Percentiles rank a stretch among this genome's conserved stretches.
Evolutionary conservation across 1,140 invertebrate genomes (phyloP).

Genomic region (Lithobius niger): DNA sequence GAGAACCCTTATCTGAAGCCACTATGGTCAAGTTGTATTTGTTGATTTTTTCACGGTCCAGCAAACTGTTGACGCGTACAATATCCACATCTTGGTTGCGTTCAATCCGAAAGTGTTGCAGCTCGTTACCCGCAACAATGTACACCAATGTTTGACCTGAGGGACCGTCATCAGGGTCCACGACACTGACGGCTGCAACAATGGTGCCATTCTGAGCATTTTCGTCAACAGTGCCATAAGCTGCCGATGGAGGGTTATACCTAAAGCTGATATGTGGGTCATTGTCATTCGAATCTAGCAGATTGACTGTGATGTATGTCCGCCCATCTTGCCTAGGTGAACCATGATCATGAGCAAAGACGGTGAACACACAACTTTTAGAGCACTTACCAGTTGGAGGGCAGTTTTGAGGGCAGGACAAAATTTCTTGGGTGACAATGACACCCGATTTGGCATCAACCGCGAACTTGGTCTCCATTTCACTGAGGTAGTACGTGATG

Average conservation of each 20-base stretch:
- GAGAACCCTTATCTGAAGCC: constrained; percentile 74
- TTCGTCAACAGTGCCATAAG: constrained; percentile 81
- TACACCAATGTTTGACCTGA: constrained; percentile 75
- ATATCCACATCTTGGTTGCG: constrained; percentile 72
- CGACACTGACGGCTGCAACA: constrained; percentile 83
- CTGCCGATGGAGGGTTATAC: constrained; percentile 68
- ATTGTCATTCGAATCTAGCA: constrained; percentile 88
- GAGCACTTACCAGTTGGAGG: constrained; percentile 49
- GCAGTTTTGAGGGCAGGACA: constrained; percentile 45
- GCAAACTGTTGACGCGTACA: constrained; percentile 74
- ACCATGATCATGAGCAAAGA: constrained; percentile 84
- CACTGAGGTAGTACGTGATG: constrained; percentile 74
- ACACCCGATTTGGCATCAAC: constrained; percentile 77
- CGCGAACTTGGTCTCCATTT: constrained; percentile 67
- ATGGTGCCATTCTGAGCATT: constrained; percentile 76
- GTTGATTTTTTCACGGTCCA: constrained; percentile 82
- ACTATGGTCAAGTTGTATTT: constrained; percentile 85
- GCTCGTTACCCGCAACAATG: constrained; percentile 77
- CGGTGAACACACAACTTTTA: constrained; percentile 85
- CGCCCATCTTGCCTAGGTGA: constrained; percentile 75
- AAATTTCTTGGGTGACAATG: constrained; percentile 60
- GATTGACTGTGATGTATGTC: constrained; percentile 86
- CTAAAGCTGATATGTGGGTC: constrained; percentile 81
- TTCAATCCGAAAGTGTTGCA: constrained; percentile 73
- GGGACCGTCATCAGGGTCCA: constrained; percentile 74